Conservation (phyloP, 2,797 vertebrate genomes). For the Thripadectes ignobilis region DNA sequence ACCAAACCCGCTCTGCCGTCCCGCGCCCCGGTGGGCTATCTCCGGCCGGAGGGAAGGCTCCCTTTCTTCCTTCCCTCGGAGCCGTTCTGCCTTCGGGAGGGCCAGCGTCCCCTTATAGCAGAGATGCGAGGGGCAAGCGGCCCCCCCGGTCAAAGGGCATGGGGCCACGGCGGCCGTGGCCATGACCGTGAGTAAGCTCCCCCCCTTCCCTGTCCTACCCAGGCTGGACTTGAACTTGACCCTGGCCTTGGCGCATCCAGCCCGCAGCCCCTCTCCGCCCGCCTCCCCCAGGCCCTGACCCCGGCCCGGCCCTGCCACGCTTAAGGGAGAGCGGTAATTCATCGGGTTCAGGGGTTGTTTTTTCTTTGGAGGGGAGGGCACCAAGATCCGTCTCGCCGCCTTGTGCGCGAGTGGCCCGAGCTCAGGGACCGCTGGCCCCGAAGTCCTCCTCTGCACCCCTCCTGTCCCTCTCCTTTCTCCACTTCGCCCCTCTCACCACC, state of each 20-base stretch:
- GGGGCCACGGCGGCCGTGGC: neutral
- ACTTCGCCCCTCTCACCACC: neutral
- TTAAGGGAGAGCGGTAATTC: neutral
- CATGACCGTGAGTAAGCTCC: neutral
- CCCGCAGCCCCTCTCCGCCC: neutral
- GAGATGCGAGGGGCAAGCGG: neutral
- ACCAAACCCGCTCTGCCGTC: fast-evolving
- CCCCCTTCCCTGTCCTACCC: neutral
- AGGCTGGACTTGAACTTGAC: conserved; percentile 84
- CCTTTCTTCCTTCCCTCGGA: neutral
- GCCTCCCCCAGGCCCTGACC: conserved; percentile 49
- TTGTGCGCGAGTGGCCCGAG: neutral
- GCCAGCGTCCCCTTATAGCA: too few species aligned
- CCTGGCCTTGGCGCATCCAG: conserved; percentile 63
- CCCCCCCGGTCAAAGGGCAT: neutral
- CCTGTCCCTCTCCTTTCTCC: neutral
- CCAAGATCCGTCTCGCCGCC: neutral
- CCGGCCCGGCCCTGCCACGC: neutral
- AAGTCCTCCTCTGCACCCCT: neutral
- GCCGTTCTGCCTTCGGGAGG: neutral
- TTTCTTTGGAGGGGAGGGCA: neutral
- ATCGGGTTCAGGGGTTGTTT: neutral
- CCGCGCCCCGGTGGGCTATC: neutral
- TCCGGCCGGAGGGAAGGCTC: neutral
- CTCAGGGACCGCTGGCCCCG: neutral